Base-by-base conservation (phyloP, 2,113 vertebrate genomes). In the Xenopus borealis region DNA sequence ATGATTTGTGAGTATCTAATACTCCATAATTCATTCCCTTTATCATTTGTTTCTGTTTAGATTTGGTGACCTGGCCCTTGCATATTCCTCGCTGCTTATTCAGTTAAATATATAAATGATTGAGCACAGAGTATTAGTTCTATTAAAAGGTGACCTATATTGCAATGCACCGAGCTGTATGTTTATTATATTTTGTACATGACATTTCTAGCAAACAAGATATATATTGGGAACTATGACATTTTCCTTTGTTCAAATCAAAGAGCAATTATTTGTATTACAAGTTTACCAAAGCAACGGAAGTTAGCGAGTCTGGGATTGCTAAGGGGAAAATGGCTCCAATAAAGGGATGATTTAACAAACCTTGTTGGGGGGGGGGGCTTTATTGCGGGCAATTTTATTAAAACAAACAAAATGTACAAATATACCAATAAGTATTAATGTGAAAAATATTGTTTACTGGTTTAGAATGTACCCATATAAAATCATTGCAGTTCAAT, bases 181-280 rank as follows among this genome's bases (percentile, higher is more conserved):
- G 45, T 18, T 75, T 69, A 62, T 53, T 69, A 27, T 10, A 13
- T 30, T 62, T 58, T 10, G 50, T 30, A 55, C 14, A 33, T 20
- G 19, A 53, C 23, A 47, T 63, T 30, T n/a, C 13, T 23, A 30
- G 19, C 69, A 62, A 75, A 75, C 73, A 63, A 63, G 73, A 63
- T 27, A 23, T 61, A 61, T 76, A 69, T 63, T 12, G 58, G 62
- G 59, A 76, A 76, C 73, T n/a, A 6, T 62, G 66, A 53, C 59
- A 59, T 8, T 57, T 47, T 45, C 13, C 59, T 69, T 76, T 76
- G 73, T 75, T 68, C 65, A 10, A 13, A 68, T 44, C 13, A 53
- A 19, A 53, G 44, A 2, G 13, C 33, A 69, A 63, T 69, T 69
- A 76, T 63, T 76, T 69, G 17, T 53, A 63, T 69, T 62, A 46